These are phyloP conservation scores for Hybognathus amarus DNA, from an alignment of 2,797 vertebrate species.

Conservation along the genomic window DNA sequence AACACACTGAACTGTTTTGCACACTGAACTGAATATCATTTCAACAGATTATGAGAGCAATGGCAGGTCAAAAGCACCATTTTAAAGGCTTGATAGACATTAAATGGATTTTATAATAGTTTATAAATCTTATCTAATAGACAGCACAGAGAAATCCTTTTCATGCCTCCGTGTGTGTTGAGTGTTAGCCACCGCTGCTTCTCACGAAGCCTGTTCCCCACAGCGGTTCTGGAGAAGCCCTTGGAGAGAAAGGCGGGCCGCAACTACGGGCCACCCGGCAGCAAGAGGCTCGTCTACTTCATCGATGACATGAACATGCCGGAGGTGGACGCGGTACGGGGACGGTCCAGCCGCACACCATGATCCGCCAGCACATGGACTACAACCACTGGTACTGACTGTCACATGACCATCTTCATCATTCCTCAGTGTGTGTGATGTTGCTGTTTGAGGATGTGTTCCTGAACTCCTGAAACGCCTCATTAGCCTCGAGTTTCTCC, in stretches of 20 bases:
- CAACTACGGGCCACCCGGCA: slow-evolving; percentile 88
- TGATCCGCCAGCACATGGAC: slow-evolving; percentile 95
- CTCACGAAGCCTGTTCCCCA: neutral
- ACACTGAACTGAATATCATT: neutral
- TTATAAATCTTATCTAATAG: neutral
- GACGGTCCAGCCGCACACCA: slow-evolving; percentile 92
- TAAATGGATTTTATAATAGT: neutral
- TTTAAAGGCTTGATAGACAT: neutral
- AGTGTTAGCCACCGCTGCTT: neutral
- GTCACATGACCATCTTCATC: neutral
- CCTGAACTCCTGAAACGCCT: neutral
- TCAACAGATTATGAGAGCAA: neutral
- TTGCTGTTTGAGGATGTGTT: neutral
- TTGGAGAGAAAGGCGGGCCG: slow-evolving; percentile 94
- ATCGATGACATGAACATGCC: slow-evolving; percentile 98
- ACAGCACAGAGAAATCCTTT: neutral
- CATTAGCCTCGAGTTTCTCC: neutral
- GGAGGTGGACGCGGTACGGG: slow-evolving; percentile 88
- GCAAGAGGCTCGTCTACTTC: slow-evolving; percentile 90
- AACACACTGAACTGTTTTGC: too few species aligned
- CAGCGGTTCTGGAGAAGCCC: slow-evolving; percentile 85
- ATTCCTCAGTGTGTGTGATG: neutral
- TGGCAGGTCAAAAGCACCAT: neutral
- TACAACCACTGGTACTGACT: slow-evolving; percentile 88
- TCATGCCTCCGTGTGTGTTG: neutral